Conservation (phyloP, 2,797 vertebrate genomes). For the Poeciliopsis paucimaculata region DNA sequence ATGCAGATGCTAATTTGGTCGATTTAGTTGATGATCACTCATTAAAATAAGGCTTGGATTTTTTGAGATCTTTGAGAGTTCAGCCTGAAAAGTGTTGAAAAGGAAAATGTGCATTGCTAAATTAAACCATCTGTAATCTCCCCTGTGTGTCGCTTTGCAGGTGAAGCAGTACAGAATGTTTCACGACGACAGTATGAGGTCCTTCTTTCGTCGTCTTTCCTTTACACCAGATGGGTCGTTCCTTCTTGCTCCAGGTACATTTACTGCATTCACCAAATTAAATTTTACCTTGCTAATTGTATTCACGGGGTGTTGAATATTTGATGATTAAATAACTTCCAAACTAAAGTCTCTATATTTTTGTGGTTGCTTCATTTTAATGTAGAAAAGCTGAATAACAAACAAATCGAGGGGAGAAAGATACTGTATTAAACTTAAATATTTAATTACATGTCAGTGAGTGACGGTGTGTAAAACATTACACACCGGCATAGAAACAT, state of each 20-base stretch:
- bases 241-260: slow-evolving; percentile 89
- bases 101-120: neutral
- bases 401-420: neutral
- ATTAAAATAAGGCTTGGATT: neutral
- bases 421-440: neutral
- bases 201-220: slow-evolving; percentile 93
- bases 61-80: neutral
- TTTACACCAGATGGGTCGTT: slow-evolving; percentile 97
- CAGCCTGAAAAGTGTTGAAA: neutral
- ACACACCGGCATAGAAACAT: no score
- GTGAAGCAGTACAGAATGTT: slow-evolving; percentile 92
- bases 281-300: neutral
- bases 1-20: neutral
- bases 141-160: slow-evolving; percentile 66
- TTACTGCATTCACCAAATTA: neutral
- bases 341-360: neutral
- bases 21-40: neutral
- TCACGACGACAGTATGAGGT: slow-evolving; percentile 98
- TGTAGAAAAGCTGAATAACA: neutral
- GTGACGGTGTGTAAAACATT: neutral
- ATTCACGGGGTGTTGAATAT: neutral
- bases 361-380: neutral
- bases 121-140: neutral
- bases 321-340: neutral
- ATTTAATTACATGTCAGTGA: neutral